Evolutionary conservation across 92 coral and sea anemone genomes (phyloP), one percentile per base, ranked within the genome.

Genomic region (Meandrina meandrites): DNA sequence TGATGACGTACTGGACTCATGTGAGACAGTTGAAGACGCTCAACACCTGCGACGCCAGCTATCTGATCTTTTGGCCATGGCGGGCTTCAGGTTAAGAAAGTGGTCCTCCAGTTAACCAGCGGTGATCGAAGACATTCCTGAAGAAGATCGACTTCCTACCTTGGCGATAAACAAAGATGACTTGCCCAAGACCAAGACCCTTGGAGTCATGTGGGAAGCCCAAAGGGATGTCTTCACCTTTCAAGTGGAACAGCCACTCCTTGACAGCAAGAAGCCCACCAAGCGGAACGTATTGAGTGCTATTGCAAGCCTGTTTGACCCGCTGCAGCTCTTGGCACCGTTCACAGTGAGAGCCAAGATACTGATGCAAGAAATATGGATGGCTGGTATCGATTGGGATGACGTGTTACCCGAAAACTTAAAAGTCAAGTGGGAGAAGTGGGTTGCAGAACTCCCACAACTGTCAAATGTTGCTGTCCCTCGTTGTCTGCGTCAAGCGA

Each of bases 351-450:
- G 42, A 30, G 40, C 75, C 13, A 69, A 31, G 40, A 17, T 30
- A 34, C 40, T 69, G 16, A 31, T 69, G 75, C 75, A 69, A 18
- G 75, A 69, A 22, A 32, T 69, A 30, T 31, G 75, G 40, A 31
- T 69, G 75, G 75, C 75, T 69, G 75, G 75, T 69, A 6, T 69
- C 0, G 93, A 87, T 58, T 90, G 90, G 90, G 93, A 90, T 78
- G 90, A 78, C 37, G 81, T 54, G 56, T 71, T 90, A 51, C 86
- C 90, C 27, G 88, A 83, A 32, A 56, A 90, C 73, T 85, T 86
- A 5, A 48, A 47, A 81, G 85, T n/a, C n/a, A n/a, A n/a, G n/a
- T n/a, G n/a, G n/a, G n/a, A n/a, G n/a, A n/a, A n/a, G n/a, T n/a
- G n/a, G 66, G 66, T 17, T n/a, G 76, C 53, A 16, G 91, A 89